A percentile compares a stretch with the other conserved stretches of the same genome.
Conservation (phyloP, 2,797 vertebrate species). For the Sebastes kiyomatsui region DNA sequence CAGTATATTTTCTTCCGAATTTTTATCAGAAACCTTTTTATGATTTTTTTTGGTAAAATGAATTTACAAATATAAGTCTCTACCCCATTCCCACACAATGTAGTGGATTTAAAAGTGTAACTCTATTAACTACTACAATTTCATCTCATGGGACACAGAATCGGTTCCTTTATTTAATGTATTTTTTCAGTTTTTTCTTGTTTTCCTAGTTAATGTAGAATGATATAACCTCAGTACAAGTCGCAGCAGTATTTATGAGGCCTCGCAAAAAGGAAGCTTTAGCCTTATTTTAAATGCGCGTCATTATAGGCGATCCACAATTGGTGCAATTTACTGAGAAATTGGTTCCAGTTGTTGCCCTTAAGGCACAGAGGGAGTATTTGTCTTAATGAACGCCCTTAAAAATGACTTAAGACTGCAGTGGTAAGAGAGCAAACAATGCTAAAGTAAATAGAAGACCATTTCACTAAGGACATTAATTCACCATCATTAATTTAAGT, state of each 20-base stretch:
- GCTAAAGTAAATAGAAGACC: background rate
- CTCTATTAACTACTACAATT: background rate
- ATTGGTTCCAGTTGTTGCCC: slow-evolving; percentile 54
- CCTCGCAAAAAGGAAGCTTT: background rate
- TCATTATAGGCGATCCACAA: slow-evolving; percentile 24
- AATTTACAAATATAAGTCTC: background rate
- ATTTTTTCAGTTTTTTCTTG: background rate
- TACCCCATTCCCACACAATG: background rate
- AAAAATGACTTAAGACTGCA: background rate
- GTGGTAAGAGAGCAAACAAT: background rate
- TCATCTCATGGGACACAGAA: background rate
- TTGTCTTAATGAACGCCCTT: slow-evolving; percentile 1
- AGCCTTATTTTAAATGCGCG: slow-evolving; percentile 1
- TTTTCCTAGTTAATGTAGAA: background rate
- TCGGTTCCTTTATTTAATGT: background rate
- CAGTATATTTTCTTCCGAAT: too few relatives aligned
- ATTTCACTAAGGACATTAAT: background rate
- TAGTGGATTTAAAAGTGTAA: background rate
- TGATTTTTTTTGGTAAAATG: background rate
- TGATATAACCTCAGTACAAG: background rate
- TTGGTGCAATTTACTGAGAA: slow-evolving; percentile 43
- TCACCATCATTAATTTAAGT: background rate
- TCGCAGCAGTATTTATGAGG: background rate
- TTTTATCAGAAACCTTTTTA: background rate
- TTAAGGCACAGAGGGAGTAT: background rate